Conservation (phyloP, 1,140 invertebrate genomes). For the Aradophagus sp. region DNA sequence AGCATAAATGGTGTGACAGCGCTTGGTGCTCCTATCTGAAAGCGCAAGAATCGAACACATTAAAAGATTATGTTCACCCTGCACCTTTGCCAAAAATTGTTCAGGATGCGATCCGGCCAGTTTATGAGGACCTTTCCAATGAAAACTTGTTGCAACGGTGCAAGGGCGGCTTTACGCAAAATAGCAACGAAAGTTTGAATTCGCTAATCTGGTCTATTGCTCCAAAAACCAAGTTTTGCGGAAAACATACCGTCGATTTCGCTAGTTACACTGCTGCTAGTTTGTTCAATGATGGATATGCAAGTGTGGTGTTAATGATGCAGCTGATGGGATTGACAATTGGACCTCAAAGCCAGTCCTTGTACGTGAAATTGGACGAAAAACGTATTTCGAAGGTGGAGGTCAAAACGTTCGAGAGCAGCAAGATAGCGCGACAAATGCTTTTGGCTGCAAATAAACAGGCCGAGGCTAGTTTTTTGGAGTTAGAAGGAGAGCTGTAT, state of each 20-base stretch:
- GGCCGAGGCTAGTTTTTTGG: slow-evolving; percentile 10
- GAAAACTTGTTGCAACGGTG: slow-evolving; percentile 18
- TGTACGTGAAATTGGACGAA: slow-evolving; percentile 3
- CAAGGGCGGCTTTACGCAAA: slow-evolving; percentile 23
- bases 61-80: neutral
- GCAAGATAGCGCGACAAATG: slow-evolving; percentile 17
- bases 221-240: slow-evolving; percentile 20
- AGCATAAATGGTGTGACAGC: slow-evolving; percentile 1
- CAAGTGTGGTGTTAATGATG: slow-evolving; percentile 14
- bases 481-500: slow-evolving; percentile 21
- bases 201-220: slow-evolving; percentile 20
- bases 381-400: slow-evolving; percentile 16
- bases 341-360: neutral
- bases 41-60: slow-evolving; percentile 8
- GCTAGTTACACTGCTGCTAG: slow-evolving; percentile 2
- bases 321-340: slow-evolving; percentile 22
- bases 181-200: slow-evolving; percentile 32
- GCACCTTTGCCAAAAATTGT: slow-evolving; percentile 14
- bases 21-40: slow-evolving; percentile 11
- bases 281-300: slow-evolving; percentile 8
- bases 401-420: slow-evolving; percentile 5
- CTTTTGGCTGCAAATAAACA: slow-evolving; percentile 9
- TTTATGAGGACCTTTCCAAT: slow-evolving; percentile 7
- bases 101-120: slow-evolving; percentile 14
- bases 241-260: slow-evolving; percentile 12